phyloP scores from a whole-genome alignment of 2,113 vertebrate genomes.

The Hiodon alosoides region DNA sequence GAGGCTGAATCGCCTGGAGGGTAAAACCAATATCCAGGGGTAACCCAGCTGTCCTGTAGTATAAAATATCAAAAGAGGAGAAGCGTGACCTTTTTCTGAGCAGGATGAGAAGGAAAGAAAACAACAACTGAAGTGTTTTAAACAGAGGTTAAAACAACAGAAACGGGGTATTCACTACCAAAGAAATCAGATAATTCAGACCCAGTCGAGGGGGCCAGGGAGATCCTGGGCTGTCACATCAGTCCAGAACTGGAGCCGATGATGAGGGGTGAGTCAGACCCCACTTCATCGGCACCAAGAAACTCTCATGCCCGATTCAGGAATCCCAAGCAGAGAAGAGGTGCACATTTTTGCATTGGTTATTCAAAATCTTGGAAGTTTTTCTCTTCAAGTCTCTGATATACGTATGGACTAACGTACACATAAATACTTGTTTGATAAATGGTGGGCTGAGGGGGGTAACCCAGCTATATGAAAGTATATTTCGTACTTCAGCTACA shows the following conservation, averaged over 20 bases:
- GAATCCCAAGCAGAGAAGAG: background rate
- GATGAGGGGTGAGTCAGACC: slow-evolving; percentile 11
- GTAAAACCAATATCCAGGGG: slow-evolving; percentile 4
- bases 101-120: background rate
- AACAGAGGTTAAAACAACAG: slow-evolving; percentile 1
- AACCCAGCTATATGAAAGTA: too few species aligned
- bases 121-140: background rate
- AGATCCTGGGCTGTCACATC: slow-evolving; percentile 6
- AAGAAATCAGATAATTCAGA: background rate
- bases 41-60: background rate
- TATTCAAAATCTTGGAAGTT: background rate
- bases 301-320: slow-evolving; percentile 7
- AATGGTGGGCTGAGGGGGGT: too few species aligned
- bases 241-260: slow-evolving; percentile 3
- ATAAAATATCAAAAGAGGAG: background rate
- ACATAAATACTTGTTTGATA: too few species aligned
- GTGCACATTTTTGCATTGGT: slow-evolving; percentile 15
- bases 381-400: background rate
- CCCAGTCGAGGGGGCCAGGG: background rate
- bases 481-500: too few species aligned
- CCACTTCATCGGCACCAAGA: slow-evolving; percentile 3
- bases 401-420: background rate
- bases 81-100: background rate
- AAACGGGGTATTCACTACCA: background rate
- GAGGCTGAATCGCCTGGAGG: background rate